Base-by-base conservation (phyloP, 2,888 invertebrate genomes). In the Scaptomyza parva region DNA sequence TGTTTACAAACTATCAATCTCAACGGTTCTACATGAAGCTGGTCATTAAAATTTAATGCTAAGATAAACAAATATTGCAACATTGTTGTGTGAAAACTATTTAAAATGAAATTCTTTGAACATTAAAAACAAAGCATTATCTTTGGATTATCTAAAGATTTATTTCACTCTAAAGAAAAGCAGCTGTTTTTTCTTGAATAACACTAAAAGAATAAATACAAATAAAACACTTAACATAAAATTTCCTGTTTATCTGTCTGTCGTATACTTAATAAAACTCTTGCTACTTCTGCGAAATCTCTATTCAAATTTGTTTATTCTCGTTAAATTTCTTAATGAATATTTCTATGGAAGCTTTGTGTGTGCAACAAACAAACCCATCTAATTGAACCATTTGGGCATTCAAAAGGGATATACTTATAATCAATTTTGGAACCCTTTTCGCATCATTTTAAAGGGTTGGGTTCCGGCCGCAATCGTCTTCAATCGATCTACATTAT, bases 401-500 rank as follows among this genome's bases (percentile, higher is more conserved):
- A 37, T 48, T 26, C 33, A 28, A 41, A 28, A 63, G 63, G 35
- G 37, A 0, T n/a, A 41, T 48, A 48, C 41, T 61, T 54, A 61
- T 76, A 76, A 73, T 76, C 77, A 74, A 65, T 71, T 75, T 62
- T n/a, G n/a, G 45, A 75, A 70, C 61, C 79, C 68, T 70, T 79
- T 78, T 75, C 33, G 66, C 60, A 70, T 68, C 65, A 78, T 75
- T 82, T 78, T 68, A 63, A 69, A 76, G 66, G 62, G 58, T 30
- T 44, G n/a, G n/a, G n/a, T n/a, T n/a, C n/a, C n/a, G n/a, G 18
- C 18, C 43, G 47, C 67, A 67, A 75, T 69, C 78, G 73, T 58
- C 64, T 62, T 48, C 86, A 83, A 88, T 83, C 79, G 76, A 79
- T 86, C 68, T 77, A 83, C 72, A 86, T 84, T 84, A 88, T 84